Base-by-base conservation (phyloP, 2,113 vertebrate species). In the Phodopus roborovskii region DNA sequence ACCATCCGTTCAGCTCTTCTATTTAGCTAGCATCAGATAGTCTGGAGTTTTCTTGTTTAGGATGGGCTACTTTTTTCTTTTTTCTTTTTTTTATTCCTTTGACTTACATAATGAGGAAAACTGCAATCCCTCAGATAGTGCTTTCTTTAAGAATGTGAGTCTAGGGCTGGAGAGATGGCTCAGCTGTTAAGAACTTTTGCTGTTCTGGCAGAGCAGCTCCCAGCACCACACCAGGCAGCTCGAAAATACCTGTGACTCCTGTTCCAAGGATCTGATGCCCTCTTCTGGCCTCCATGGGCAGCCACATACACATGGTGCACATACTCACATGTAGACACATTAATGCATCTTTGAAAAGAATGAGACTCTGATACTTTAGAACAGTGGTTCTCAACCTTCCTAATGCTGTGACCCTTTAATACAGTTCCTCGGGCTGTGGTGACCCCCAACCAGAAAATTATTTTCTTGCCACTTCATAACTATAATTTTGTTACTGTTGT, bases 11-110 rank as follows among this genome's bases (percentile, higher is more conserved):
- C 0, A 36, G 71, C 82, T 71, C 85, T 64, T 56, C 68, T 60
- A 11, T 56, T 90, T 77, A 5, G 50, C 62, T 71, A 82, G 45
- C 42, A 26, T 22, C 26, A 48, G 36, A 88, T 88, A 36, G 48
- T n/a, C 83, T 22, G 15, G 0, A 2, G 30, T 91, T 95, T 90
- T 77, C 78, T 48, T 58, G 0, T 0, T 83, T 28, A 0, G 33
- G 13, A 36, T 75, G 62, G 30, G 12, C 7, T 74, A n/a, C 17
- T 22, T 48, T 73, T 83, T 26, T n/a, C n/a, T n/a, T 90, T 58
- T n/a, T 45, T 70, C 16, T 33, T 68, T 58, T 58, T 45, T 45
- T 45, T 45, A 62, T 74, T 53, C 42, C 78, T 94, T 83, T 78
- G 90, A 5, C 15, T 48, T 62, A 20, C 22, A 9, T 39, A 68